Evolutionary conservation across 2,797 vertebrate species (phyloP).

Genomic region (Gorsachius magnificus): DNA sequence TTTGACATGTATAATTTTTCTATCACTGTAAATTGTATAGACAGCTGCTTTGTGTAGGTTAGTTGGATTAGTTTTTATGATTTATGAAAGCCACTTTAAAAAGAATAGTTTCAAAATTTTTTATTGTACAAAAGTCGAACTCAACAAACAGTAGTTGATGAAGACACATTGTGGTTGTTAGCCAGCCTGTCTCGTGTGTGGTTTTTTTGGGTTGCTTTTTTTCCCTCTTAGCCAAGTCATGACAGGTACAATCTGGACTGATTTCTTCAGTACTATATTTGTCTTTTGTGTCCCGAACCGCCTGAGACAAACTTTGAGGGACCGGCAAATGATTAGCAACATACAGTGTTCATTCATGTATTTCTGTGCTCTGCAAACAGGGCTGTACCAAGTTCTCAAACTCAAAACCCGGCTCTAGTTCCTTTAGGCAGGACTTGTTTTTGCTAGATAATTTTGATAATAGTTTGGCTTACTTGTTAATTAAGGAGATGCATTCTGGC

Average conservation of each 20-base stretch:
- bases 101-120: neutral
- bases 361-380: neutral
- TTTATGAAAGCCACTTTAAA: constrained; percentile 57
- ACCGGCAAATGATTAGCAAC: neutral
- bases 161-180: constrained; percentile 44
- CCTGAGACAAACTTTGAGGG: constrained; percentile 23
- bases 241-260: constrained; percentile 60
- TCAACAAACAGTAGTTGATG: constrained; percentile 12
- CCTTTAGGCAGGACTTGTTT: neutral
- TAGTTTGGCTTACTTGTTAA: neutral
- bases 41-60: constrained; percentile 37
- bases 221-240: constrained; percentile 35
- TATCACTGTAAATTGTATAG: constrained; percentile 53
- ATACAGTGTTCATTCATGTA: neutral
- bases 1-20: constrained; percentile 44
- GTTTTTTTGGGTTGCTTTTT: constrained; percentile 3
- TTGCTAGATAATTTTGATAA: neutral
- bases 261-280: constrained; percentile 39
- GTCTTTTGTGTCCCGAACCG: constrained; percentile 16
- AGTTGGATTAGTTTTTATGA: constrained; percentile 61
- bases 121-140: neutral
- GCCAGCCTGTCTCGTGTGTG: constrained; percentile 44
- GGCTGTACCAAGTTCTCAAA: neutral
- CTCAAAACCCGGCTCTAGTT: neutral
- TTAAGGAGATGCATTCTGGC: neutral